A percentile compares a stretch with the other conserved stretches of the same genome.
Evolutionary conservation across 1,140 invertebrate species (phyloP).

Genomic region (Dinoponera quadriceps): DNA sequence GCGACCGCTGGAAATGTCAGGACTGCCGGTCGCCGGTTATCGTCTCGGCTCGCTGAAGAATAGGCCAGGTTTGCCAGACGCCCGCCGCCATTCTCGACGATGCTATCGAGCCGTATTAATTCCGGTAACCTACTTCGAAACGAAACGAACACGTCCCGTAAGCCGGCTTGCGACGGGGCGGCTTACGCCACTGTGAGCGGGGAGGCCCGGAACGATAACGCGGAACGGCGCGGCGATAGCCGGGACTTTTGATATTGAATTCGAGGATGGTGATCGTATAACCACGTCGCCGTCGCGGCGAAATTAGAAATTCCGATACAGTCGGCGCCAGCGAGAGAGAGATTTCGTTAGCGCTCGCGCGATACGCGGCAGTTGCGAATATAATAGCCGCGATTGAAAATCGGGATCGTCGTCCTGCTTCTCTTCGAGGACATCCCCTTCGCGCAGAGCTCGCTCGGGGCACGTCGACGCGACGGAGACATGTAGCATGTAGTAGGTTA

Average conservation of each 20-base stretch:
- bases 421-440: too few relatives aligned
- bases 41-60: constrained; percentile 54
- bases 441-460: too few relatives aligned
- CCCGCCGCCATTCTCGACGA: constrained; percentile 30
- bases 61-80: constrained; percentile 51
- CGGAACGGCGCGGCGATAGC: constrained; percentile 28
- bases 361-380: not conserved
- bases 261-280: constrained; percentile 33
- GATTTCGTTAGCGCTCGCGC: constrained; percentile 30
- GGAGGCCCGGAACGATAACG: constrained; percentile 15
- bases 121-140: constrained; percentile 52
- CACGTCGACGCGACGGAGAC: too few relatives aligned
- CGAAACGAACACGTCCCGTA: constrained; percentile 45
- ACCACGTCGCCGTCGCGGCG: not conserved
- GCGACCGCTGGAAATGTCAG: constrained; percentile 56
- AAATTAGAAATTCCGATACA: constrained; percentile 44
- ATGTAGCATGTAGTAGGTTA: too few relatives aligned
- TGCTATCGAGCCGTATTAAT: constrained; percentile 60
- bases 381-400: constrained; percentile 10
- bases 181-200: constrained; percentile 23
- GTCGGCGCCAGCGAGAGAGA: not conserved
- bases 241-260: constrained; percentile 35
- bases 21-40: constrained; percentile 37
- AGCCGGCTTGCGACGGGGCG: constrained; percentile 32
- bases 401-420: not conserved